These are phyloP conservation scores for Dryobota labecula DNA, from an alignment of 2,888 invertebrate species.

Conservation along the genomic window DNA sequence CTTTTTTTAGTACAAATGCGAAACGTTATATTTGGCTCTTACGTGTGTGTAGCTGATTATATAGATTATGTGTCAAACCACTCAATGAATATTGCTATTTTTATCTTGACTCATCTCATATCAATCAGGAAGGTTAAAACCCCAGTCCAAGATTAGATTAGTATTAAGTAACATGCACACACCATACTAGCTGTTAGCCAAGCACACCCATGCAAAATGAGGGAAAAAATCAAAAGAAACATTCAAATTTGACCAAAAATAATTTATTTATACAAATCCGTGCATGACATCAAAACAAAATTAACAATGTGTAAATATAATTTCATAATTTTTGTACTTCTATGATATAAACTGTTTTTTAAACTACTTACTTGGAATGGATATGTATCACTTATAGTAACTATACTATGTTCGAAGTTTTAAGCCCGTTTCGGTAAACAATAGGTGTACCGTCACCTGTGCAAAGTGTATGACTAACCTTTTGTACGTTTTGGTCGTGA, in stretches of 20 bases:
- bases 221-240: conserved; percentile 75
- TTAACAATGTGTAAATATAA: conserved; percentile 61
- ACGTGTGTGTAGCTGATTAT: conserved; percentile 19
- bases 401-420: conserved; percentile 16
- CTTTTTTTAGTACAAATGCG: conserved; percentile 14
- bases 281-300: conserved; percentile 61
- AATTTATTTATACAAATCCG: conserved; percentile 69
- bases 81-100: conserved; percentile 25
- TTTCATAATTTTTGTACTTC: conserved; percentile 64
- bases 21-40: conserved; percentile 1
- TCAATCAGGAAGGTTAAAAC: conserved; percentile 13
- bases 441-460: conserved; percentile 57
- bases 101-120: conserved; percentile 24
- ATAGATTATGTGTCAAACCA: conserved; percentile 25
- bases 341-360: conserved; percentile 36
- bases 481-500: conserved; percentile 22
- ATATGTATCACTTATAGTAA: conserved; percentile 50
- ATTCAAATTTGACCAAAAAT: conserved; percentile 69
- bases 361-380: conserved; percentile 65
- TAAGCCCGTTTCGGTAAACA: conserved; percentile 22
- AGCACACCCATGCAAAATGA: conserved; percentile 70
- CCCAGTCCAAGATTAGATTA: conserved; percentile 35
- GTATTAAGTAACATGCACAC: conserved; percentile 61
- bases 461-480: conserved; percentile 60
- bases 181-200: conserved; percentile 63